Evolutionary conservation across 2,113 vertebrate genomes (phyloP), one percentile per base, ranked within the genome.

Genomic region (Entosphenus tridentatus): DNA sequence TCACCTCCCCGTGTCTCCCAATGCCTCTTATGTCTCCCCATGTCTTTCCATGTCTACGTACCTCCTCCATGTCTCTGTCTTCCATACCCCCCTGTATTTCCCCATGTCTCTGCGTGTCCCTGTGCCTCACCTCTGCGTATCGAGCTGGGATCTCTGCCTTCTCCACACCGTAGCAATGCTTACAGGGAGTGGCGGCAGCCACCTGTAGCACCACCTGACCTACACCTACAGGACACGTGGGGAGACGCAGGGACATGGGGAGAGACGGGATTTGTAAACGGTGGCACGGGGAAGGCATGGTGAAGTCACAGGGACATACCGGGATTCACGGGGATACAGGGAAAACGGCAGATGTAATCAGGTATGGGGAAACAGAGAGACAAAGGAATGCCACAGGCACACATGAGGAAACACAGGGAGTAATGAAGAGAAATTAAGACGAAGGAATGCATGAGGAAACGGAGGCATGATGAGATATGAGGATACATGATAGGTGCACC

Each of bases 181-280:
- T 96, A 81, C 93, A 96, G 75, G 85, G 91, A 5, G 92, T 97
- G 72, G 92, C 90, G 12, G 93, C 93, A 55, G 93, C 93, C 13
- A 96, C 89, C 75, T 98, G 93, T 69, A 98, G 85, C 75, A 98
- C 93, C n/a, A 98, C 93, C 79, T 98, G 90, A 56, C 93, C 93
- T 72, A 98, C 93, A 74, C 93, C 93, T 98, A 78, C 55, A 68
- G 39, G 39, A 39, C 39, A 39, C 39, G 39, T 39, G 39, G 39
- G 39, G 39, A 39, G 39, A 39, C 39, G 39, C 39, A 39, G 39
- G 39, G 39, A 39, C 39, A 39, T 39, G 39, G 5, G 39, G 39
- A 39, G 39, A 39, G 39, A 39, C 39, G 39, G 6, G 39, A 39
- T 39, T 39, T 39, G 39, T 39, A 39, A 39, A 39, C 39, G 39